A percentile compares a stretch with the other conserved stretches of the same genome.
Evolutionary conservation across 2,113 vertebrate species (phyloP).

Genomic region (Spermophilus dauricus): DNA sequence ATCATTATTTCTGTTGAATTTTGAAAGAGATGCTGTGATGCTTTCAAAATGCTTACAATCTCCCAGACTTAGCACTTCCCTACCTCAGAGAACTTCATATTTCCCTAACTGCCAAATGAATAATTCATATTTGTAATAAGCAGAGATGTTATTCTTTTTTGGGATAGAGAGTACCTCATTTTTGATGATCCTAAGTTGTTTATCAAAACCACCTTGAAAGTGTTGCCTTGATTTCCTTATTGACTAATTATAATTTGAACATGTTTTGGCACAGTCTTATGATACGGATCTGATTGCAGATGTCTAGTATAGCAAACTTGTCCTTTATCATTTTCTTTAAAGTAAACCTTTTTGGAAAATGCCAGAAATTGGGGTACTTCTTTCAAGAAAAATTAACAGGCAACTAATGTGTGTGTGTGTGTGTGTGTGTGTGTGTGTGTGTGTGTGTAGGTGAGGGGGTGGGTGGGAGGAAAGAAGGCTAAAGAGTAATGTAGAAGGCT

Average conservation of each 20-base stretch:
- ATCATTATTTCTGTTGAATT: slow-evolving; percentile 50
- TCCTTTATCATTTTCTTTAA: slow-evolving; percentile 66
- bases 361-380: slow-evolving; percentile 31
- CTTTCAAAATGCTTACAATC: not conserved
- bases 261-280: slow-evolving; percentile 68
- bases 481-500: not conserved
- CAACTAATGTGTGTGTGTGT: not conserved
- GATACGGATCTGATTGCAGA: slow-evolving; percentile 60
- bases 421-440: not conserved
- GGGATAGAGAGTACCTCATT: slow-evolving; percentile 55
- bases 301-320: slow-evolving; percentile 56
- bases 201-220: slow-evolving; percentile 75
- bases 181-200: slow-evolving; percentile 76
- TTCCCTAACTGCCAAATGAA: slow-evolving; percentile 71
- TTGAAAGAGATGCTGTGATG: slow-evolving; percentile 53
- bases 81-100: slow-evolving; percentile 62
- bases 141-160: slow-evolving; percentile 60
- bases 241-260: slow-evolving; percentile 82
- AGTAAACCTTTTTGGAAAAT: slow-evolving; percentile 65
- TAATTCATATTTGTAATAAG: slow-evolving; percentile 77
- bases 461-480: not conserved
- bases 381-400: slow-evolving; percentile 29
- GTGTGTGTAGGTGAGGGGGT: not conserved
- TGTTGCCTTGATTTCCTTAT: slow-evolving; percentile 77
- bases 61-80: slow-evolving; percentile 66